Percentiles rank a stretch among this genome's conserved stretches.
phyloP scores from a whole-genome alignment of 2,797 vertebrate genomes.

The Gouania willdenowi region DNA sequence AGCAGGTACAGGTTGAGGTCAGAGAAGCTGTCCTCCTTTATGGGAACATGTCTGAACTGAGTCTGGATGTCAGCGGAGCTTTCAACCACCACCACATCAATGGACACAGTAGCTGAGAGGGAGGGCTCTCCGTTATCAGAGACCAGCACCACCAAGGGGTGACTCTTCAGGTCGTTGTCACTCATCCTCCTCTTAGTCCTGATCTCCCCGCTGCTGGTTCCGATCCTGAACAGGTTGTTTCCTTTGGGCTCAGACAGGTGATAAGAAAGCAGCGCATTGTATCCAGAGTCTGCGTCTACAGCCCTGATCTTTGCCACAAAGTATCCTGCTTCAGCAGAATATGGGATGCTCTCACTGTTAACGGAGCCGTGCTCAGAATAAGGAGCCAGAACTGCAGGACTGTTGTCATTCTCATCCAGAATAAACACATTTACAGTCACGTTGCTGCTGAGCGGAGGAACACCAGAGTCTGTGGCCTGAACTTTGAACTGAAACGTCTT shows the following conservation, averaged over 20 bases:
- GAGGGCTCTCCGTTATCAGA: conserved; percentile 63
- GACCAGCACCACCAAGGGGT: conserved; percentile 55
- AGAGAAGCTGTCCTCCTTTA: conserved; percentile 43
- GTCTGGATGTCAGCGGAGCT: conserved; percentile 30
- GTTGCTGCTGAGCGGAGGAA: conserved; percentile 69
- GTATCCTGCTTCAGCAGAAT: conserved; percentile 52
- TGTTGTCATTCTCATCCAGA: conserved; percentile 56
- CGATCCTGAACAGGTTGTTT: conserved; percentile 52
- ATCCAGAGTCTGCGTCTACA: conserved; percentile 53
- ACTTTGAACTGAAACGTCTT: not conserved
- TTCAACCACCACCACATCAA: conserved; percentile 58
- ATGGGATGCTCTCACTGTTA: conserved; percentile 45
- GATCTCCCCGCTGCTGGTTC: conserved; percentile 43
- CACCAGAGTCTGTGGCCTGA: conserved; percentile 26
- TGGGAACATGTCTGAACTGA: conserved; percentile 40
- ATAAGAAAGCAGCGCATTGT: conserved; percentile 56
- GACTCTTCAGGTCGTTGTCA: conserved; percentile 46
- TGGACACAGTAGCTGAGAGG: conserved; percentile 52
- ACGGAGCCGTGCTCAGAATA: conserved; percentile 50
- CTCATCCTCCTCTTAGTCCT: conserved; percentile 49
- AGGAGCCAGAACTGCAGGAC: conserved; percentile 43
- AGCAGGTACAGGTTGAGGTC: conserved; percentile 57
- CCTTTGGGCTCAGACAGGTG: conserved; percentile 47
- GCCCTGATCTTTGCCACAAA: conserved; percentile 65
- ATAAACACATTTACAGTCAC: conserved; percentile 45